Evolutionary conservation across 2,888 invertebrate genomes (phyloP), one percentile per base, ranked within the genome.

Genomic region (Micoletzkya japonica): DNA sequence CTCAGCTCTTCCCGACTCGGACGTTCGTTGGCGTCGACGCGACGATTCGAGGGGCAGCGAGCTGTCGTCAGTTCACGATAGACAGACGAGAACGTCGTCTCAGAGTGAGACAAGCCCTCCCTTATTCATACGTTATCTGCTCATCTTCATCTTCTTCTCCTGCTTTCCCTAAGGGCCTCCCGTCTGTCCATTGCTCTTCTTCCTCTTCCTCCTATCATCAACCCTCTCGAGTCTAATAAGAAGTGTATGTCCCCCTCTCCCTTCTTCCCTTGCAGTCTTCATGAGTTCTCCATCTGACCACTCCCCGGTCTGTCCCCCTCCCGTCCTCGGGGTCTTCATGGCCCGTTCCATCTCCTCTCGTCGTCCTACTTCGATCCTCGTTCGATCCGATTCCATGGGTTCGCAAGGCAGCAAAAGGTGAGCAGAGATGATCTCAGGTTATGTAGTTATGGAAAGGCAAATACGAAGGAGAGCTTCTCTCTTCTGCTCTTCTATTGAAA

Each of bases 241-340:
- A 20, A n/a, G 17, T 49, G 57, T 34, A 34, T 34, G 57, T 57
- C 57, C 32, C n/a, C n/a, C n/a, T n/a, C n/a, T n/a, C 24, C 49
- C 14, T 14, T 49, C 3, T 49, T 49, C 49, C 20, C 20, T 73
- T 73, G 44, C 59, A 74, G 76, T 74, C 14, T 70, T 73, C 56
- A 74, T 73, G 20, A 71, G 28, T n/a, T 54, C 64, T 36, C 64
- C 68, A 2, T 39, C 72, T 24, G 76, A 73, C 61, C 72, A 74
- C 26, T 57, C 73, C 3, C 74, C 72, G 20, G 69, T 70, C 28
- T 68, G 70, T 24, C 61, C 74, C 14, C 77, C 79, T 26, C 79
- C 77, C 4, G 77, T 77, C 3, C 72, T 79, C 32, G 75, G 72
- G 7, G 74, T 75, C 2, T 76, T 77, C 39, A 74, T 77, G 71